Evolutionary conservation across 2,113 vertebrate species (phyloP), one percentile per base, ranked within the genome.

Genomic region (Ibidorhyncha struthersii): DNA sequence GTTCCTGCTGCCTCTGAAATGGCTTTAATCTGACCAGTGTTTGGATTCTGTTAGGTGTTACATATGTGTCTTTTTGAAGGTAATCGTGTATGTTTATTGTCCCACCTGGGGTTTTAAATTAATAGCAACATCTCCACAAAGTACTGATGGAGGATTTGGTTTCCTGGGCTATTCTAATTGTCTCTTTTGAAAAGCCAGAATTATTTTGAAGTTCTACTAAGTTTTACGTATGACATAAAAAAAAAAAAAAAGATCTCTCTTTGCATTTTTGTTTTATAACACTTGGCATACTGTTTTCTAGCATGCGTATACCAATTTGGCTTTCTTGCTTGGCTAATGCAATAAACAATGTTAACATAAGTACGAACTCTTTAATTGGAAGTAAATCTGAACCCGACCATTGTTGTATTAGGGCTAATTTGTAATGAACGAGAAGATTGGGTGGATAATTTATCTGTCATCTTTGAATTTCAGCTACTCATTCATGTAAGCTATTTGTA

Each of bases 81-180:
- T 56, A 61, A 12, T 49, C 49, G 10, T 67, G 29, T 30, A 4
- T 69, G 13, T 73, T 83, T 56, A 14, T 20, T 81, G 25, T 36
- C 30, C 0, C 0, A 1, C 0, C 0, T 4, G 3, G 9, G 10
- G 7, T 43, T 82, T 94, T 40, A 63, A 79, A 69, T 90, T 38
- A 69, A 43, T 25, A 47, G 23, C 38, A 56, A 5, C 0, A 1
- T 50, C 47, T 34, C 25, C 49, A 50, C 65, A 52, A 40, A 76
- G 38, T 38, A 25, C 77, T 65, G 47, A 3, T 87, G 70, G 65
- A 78, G 43, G 56, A 49, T 8, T 65, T 14, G 30, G 4, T 89
- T 89, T 41, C 23, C 41, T 70, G 58, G 41, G 55, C 29, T 72
- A 2, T 79, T 89, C 29, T 52, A 12, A 66, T n/a, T 56, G 14